Evolutionary conservation across 1,140 invertebrate genomes (phyloP).

Genomic region (Brachionus koreanus): DNA sequence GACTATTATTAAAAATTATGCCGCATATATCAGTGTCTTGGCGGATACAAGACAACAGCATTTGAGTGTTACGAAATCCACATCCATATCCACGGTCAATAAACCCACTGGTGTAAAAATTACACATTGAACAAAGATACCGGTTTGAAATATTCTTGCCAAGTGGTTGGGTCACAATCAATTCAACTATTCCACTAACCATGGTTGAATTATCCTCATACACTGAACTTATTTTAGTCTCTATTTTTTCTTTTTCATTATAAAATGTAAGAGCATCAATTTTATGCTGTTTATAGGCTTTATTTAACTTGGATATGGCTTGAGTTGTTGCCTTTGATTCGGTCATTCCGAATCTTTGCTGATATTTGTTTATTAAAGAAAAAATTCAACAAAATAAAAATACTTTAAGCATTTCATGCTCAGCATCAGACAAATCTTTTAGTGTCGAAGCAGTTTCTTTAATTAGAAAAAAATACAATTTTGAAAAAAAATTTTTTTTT

Average conservation of each 20-base stretch:
- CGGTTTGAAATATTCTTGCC: neutral
- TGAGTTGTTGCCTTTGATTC: neutral
- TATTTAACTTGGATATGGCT: neutral
- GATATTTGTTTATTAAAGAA: neutral
- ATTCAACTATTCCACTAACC: slow-evolving; percentile 47
- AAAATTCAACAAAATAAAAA: neutral
- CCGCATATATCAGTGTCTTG: slow-evolving; percentile 63
- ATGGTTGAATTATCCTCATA: slow-evolving; percentile 65
- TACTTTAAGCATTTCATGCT: neutral
- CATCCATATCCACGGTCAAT: slow-evolving; percentile 85
- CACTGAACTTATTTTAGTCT: slow-evolving; percentile 8
- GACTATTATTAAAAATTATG: slow-evolving; percentile 31
- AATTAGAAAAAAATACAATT: neutral
- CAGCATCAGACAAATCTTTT: neutral
- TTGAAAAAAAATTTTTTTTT: too few species aligned
- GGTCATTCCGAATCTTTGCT: slow-evolving; percentile 14
- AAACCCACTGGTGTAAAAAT: slow-evolving; percentile 71
- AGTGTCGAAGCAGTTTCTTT: neutral
- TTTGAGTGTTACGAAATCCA: slow-evolving; percentile 79
- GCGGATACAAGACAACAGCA: slow-evolving; percentile 76
- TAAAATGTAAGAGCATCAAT: neutral
- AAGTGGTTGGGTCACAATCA: neutral
- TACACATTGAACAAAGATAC: slow-evolving; percentile 62
- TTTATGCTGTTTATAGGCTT: slow-evolving; percentile 5
- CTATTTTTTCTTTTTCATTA: slow-evolving; percentile 13